Conservation (phyloP, 2,797 vertebrate species). For the Rhinogobio ventralis region DNA sequence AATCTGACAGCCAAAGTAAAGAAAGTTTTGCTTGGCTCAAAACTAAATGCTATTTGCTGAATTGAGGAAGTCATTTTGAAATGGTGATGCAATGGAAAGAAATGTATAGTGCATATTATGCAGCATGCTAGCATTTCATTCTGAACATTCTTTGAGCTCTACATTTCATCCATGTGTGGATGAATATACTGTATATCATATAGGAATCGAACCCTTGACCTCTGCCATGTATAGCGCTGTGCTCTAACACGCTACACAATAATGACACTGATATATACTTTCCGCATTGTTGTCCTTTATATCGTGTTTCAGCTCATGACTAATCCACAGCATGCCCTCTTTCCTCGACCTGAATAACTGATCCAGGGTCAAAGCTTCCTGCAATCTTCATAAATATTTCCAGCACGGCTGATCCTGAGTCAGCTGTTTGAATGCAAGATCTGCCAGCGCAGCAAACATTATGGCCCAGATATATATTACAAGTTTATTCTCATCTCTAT, state of each 20-base stretch:
- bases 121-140: neutral
- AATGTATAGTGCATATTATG: neutral
- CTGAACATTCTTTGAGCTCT: neutral
- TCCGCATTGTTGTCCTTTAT: neutral
- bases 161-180: too few relatives aligned
- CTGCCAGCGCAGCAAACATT: conserved; percentile 8
- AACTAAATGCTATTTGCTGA: too few relatives aligned
- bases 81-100: neutral
- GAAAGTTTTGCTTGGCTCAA: neutral
- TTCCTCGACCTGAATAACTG: conserved; percentile 9
- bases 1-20: neutral
- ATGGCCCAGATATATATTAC: neutral
- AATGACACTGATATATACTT: too few relatives aligned
- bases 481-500: neutral
- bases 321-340: neutral
- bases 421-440: neutral
- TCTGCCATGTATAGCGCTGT: neutral
- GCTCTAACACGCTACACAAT: neutral
- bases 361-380: conserved; percentile 58
- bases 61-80: neutral
- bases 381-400: conserved; percentile 1
- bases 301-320: neutral
- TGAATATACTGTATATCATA: too few relatives aligned
- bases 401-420: conserved; percentile 19
- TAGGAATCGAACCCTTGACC: neutral